Evolutionary conservation across 1,140 invertebrate genomes (phyloP).

Genomic region (Ephestia elutella): DNA sequence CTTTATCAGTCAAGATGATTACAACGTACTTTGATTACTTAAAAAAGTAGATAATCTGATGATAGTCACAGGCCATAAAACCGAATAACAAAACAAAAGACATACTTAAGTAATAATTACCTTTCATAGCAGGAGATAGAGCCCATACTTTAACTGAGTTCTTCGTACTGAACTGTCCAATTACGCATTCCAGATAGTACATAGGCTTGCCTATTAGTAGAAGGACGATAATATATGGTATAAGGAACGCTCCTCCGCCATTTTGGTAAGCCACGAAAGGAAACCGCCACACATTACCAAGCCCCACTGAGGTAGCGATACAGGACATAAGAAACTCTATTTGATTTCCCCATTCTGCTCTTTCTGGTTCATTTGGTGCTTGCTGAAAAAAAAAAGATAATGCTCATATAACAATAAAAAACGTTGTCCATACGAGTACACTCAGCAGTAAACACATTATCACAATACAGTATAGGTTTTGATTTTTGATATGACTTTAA

Average conservation of each 20-base stretch:
- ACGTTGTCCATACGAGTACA: too few relatives aligned
- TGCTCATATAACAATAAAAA: too few relatives aligned
- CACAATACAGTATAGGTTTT: too few relatives aligned
- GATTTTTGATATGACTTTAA: too few relatives aligned
- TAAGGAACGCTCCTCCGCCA: conserved; percentile 87
- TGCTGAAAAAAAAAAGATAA: background rate
- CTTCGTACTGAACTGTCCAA: conserved; percentile 85
- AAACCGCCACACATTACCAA: conserved; percentile 93
- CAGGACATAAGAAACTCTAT: conserved; percentile 92
- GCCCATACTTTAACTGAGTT: conserved; percentile 81
- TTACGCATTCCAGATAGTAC: conserved; percentile 90
- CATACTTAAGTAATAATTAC: conserved; percentile 41
- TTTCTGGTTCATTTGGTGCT: conserved; percentile 37
- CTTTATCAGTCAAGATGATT: too few relatives aligned
- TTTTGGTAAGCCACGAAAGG: conserved; percentile 90
- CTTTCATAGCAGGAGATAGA: conserved; percentile 78
- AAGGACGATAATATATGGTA: conserved; percentile 89
- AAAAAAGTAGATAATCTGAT: too few relatives aligned
- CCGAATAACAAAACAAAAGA: too few relatives aligned
- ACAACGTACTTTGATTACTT: too few relatives aligned
- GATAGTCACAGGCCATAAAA: too few relatives aligned
- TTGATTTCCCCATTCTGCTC: conserved; percentile 87
- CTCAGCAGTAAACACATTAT: too few relatives aligned
- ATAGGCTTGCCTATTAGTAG: conserved; percentile 90
- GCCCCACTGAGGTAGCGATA: conserved; percentile 91